Evolutionary conservation across 2,888 invertebrate genomes (phyloP), one percentile per base, ranked within the genome.

Genomic region (Amiota mariae): DNA sequence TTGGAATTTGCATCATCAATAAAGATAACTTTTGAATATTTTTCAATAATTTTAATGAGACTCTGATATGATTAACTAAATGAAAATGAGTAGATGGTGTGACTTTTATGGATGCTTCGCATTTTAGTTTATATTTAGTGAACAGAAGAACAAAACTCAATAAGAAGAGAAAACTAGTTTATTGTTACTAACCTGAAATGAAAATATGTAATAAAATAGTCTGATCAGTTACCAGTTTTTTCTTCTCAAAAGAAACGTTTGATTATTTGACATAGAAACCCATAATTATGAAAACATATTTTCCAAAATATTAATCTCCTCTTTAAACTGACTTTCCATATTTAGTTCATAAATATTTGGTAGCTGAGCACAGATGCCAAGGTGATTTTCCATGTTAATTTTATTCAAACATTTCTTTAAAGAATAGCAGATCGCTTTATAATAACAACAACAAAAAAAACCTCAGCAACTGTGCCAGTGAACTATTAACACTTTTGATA

Each of bases 321-420:
- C 24, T 54, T 9, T 20, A 24, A 67, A 67, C 51, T 24, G 11
- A 67, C 63, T 68, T 68, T 68, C 51, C 20, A 68, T 54, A 13
- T 13, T 51, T 54, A 24, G 9, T 51, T 11, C 24, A 24, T 51
- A 6, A 36, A 36, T 68, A 51, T 68, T 68, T 54, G 54, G 54
- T 68, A 68, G 67, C 54, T 24, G 67, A 20, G 51, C 67, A 68
- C 13, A 24, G 36, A 36, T 36, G 36, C 8, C 67, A 36, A 54
- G 20, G 36, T 24, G 24, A 51, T 68, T 68, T 54, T 54, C 67
- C 81, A 83, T 85, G 84, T 78, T 81, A 83, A 82, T 82, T 78
- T 77, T 74, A 71, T 63, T 68, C 74, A 63, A 51, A 63, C 13
- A 63, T n/a, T 46, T 36, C n/a, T 36, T 59, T 59, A 59, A 59